phyloP scores from a whole-genome alignment of 1,140 invertebrate species.

The Musca domestica region DNA sequence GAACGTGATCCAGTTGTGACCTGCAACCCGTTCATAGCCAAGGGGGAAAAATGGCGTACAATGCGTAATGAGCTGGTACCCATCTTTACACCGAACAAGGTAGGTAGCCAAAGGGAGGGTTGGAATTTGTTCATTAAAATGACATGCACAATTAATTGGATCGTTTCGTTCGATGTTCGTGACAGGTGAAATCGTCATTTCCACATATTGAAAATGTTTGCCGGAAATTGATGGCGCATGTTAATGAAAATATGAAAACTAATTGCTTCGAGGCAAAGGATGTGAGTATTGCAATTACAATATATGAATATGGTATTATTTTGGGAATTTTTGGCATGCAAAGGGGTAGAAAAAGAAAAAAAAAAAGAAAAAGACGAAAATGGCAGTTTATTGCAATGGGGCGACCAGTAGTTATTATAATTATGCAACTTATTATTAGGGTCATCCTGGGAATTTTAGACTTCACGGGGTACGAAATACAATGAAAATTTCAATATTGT shows the following conservation, averaged over 20 bases:
- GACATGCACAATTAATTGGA: not conserved
- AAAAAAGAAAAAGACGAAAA: no score
- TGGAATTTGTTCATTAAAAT: not conserved
- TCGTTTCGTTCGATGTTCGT: not conserved
- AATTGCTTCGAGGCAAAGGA: conserved; percentile 25
- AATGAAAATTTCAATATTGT: no score
- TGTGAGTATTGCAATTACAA: conserved; percentile 5
- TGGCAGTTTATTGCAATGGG: no score
- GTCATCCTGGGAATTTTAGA: no score
- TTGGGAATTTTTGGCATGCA: no score
- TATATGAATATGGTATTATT: not conserved
- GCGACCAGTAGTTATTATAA: no score
- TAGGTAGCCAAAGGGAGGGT: not conserved
- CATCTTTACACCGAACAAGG: conserved; percentile 36
- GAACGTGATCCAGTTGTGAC: conserved; percentile 29
- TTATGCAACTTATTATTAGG: no score
- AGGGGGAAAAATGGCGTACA: conserved; percentile 31
- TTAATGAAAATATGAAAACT: conserved; percentile 5
- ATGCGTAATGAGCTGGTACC: conserved; percentile 34
- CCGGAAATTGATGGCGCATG: conserved; percentile 22
- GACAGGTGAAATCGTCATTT: conserved; percentile 30
- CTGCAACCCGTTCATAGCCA: conserved; percentile 39
- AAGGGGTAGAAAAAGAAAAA: no score
- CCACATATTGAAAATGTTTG: conserved; percentile 31
- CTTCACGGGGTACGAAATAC: no score